Conservation (phyloP, 2,113 vertebrate genomes). For the Danionella cerebrum region DNA sequence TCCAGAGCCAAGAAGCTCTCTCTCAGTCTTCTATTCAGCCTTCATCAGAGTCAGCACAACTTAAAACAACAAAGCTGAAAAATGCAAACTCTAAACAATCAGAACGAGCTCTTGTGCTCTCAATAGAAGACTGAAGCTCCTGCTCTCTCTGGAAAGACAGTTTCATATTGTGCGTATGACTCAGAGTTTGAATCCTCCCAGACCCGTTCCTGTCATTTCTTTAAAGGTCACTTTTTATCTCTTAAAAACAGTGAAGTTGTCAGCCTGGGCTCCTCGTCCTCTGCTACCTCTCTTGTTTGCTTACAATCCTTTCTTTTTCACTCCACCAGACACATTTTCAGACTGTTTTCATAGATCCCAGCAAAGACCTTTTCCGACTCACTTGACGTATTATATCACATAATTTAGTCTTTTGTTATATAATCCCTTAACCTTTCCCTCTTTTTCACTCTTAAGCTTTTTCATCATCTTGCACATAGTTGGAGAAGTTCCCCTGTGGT, state of each 20-base stretch:
- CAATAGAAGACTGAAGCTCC: background rate
- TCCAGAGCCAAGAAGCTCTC: constrained; percentile 33
- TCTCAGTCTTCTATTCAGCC: constrained; percentile 39
- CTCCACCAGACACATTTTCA: constrained; percentile 2
- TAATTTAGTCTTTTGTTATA: background rate
- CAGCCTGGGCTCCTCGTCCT: background rate
- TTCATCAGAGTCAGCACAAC: constrained; percentile 41
- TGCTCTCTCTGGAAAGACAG: background rate
- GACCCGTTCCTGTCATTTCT: background rate
- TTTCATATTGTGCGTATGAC: background rate
- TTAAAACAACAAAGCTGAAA: constrained; percentile 59
- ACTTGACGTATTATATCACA: background rate
- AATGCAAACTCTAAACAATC: constrained; percentile 47
- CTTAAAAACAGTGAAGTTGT: background rate
- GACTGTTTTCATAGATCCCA: background rate
- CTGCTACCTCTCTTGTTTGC: background rate
- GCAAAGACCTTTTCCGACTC: background rate
- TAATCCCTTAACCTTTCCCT: background rate
- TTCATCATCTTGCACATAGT: background rate
- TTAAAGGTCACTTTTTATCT: constrained; percentile 23
- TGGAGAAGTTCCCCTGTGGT: background rate
- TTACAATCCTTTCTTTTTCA: constrained; percentile 2
- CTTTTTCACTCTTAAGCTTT: background rate
- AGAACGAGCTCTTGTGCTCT: background rate
- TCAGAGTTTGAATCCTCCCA: constrained; percentile 9